Evolutionary conservation across 2,888 invertebrate genomes (phyloP).

Genomic region (Loripinus fragilis): DNA sequence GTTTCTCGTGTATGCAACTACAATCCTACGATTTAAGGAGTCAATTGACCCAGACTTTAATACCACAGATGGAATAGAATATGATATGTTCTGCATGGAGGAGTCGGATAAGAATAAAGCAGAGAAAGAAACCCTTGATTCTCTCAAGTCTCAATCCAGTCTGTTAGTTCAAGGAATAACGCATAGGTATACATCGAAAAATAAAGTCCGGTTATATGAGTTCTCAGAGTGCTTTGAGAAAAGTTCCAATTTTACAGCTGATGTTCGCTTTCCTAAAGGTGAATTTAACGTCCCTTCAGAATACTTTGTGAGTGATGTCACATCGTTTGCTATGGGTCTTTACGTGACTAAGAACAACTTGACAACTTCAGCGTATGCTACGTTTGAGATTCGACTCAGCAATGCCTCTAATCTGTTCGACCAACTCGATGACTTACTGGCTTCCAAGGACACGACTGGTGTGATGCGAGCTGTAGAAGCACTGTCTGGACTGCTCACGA

Average conservation of each 20-base stretch:
- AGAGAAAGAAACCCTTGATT: constrained; percentile 32
- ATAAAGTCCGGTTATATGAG: constrained; percentile 71
- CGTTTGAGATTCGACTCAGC: constrained; percentile 61
- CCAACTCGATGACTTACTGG: constrained; percentile 59
- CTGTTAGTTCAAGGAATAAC: constrained; percentile 65
- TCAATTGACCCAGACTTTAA: constrained; percentile 76
- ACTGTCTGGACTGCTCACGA: constrained; percentile 42
- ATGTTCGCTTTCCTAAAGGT: constrained; percentile 65
- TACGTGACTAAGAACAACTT: constrained; percentile 71
- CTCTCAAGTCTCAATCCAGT: constrained; percentile 53
- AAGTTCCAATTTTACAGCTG: constrained; percentile 49
- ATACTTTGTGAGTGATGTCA: constrained; percentile 64
- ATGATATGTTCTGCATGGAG: constrained; percentile 75
- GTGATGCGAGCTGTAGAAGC: constrained; percentile 61
- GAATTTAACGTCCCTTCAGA: constrained; percentile 71
- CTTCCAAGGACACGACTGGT: constrained; percentile 60
- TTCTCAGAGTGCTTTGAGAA: constrained; percentile 67
- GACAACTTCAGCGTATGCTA: constrained; percentile 49
- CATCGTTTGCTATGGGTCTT: constrained; percentile 71
- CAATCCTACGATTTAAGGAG: constrained; percentile 69
- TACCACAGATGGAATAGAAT: constrained; percentile 71
- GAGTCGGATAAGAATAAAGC: constrained; percentile 55
- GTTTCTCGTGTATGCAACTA: constrained; percentile 71
- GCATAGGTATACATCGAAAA: constrained; percentile 65
- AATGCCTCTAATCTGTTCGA: constrained; percentile 58